Evolutionary conservation across 2,797 vertebrate species (phyloP).

Genomic region (Amniataba percoides): DNA sequence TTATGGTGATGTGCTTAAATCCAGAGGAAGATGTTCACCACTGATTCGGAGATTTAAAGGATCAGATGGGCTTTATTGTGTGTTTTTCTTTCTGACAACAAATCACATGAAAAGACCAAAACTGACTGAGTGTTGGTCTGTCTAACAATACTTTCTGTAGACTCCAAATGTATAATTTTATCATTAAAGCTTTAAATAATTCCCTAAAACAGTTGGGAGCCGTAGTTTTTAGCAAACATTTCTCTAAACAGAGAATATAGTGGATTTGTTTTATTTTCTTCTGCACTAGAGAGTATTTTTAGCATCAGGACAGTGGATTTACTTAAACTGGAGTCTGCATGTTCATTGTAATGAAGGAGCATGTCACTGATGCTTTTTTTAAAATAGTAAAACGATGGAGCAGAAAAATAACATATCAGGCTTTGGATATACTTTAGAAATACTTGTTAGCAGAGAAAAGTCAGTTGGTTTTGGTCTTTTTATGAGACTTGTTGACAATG

Average conservation of each 20-base stretch:
- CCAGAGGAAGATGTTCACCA: not conserved
- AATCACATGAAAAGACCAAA: not conserved
- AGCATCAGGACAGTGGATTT: not conserved
- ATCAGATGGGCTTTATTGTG: not conserved
- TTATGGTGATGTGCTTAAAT: slow-evolving; percentile 10
- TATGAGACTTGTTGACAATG: not conserved
- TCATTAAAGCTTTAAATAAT: not conserved
- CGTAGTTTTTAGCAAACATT: not conserved
- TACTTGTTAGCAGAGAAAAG: not conserved
- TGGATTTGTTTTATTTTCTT: slow-evolving; percentile 9
- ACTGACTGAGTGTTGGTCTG: not conserved
- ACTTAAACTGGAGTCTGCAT: not conserved
- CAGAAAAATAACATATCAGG: not conserved
- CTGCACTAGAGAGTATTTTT: not conserved
- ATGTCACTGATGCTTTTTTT: slow-evolving; percentile 11
- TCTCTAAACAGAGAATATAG: not conserved
- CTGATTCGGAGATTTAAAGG: slow-evolving; percentile 12
- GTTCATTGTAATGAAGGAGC: slow-evolving; percentile 23
- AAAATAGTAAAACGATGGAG: slow-evolving; percentile 1
- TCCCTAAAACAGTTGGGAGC: not conserved
- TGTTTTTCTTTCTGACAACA: not conserved
- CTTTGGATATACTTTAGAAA: not conserved
- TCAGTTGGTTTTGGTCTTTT: slow-evolving; percentile 14
- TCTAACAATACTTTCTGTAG: not conserved
- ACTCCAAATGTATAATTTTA: not conserved